These are phyloP conservation scores for Pseudorasbora parva DNA, from an alignment of 2,113 vertebrate genomes.

Conservation along the genomic window DNA sequence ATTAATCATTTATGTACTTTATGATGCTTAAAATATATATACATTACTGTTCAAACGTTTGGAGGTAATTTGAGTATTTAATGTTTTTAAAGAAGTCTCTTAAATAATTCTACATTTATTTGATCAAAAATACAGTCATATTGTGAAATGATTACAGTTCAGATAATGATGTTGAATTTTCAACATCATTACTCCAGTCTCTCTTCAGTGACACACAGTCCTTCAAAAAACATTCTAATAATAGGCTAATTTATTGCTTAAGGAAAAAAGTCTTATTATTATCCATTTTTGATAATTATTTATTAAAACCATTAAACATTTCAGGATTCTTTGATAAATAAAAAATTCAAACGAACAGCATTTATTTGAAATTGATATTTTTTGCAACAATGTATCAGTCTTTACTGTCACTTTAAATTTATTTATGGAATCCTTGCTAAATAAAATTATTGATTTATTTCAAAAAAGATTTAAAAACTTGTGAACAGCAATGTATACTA, in stretches of 20 bases:
- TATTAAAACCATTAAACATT: too few species aligned
- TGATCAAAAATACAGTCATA: background rate
- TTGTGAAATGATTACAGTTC: background rate
- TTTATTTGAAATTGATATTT: too few species aligned
- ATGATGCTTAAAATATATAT: background rate
- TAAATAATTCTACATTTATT: background rate
- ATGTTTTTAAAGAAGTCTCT: background rate
- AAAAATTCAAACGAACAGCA: background rate
- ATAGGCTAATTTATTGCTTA: too few species aligned
- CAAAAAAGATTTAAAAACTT: too few species aligned
- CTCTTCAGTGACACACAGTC: background rate
- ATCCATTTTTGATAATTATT: background rate
- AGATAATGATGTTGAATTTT: background rate
- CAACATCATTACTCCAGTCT: background rate
- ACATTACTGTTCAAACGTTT: background rate
- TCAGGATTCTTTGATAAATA: too few species aligned
- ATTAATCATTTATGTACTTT: background rate
- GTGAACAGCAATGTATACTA: background rate
- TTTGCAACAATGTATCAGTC: background rate
- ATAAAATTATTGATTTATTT: too few species aligned
- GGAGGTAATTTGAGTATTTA: background rate
- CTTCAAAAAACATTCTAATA: too few species aligned
- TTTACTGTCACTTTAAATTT: background rate
- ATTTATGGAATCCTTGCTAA: too few species aligned
- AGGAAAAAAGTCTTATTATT: background rate